Percentiles rank a stretch among this genome's conserved stretches.
Conservation (phyloP, 2,888 invertebrate species). For the Eustalomyia histrio region DNA sequence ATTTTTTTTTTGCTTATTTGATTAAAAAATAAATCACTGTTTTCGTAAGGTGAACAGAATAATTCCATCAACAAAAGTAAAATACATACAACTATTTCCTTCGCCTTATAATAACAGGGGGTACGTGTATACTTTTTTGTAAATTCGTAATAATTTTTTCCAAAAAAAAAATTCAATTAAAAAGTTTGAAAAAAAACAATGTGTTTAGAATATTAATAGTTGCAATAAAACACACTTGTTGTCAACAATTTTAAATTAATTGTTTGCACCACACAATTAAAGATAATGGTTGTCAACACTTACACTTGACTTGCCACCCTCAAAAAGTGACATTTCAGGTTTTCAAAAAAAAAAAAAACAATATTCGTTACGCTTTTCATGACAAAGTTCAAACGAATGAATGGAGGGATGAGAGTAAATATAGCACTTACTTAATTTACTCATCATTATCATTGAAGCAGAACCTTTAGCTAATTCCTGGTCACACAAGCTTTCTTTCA, state of each 20-base stretch:
- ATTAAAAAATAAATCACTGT: no score
- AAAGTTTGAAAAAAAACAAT: slow-evolving; percentile 2
- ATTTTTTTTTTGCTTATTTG: no score
- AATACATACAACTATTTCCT: no score
- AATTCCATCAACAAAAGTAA: no score
- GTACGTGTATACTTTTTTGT: no score
- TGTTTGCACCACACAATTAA: slow-evolving; percentile 65
- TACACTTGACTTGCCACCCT: slow-evolving; percentile 63
- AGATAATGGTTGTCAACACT: slow-evolving; percentile 64
- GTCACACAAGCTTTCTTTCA: neutral
- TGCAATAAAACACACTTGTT: slow-evolving; percentile 62
- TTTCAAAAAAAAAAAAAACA: slow-evolving; percentile 28
- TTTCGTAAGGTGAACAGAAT: no score
- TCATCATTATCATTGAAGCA: slow-evolving; percentile 62
- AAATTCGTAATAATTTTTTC: neutral
- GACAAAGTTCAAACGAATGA: slow-evolving; percentile 12
- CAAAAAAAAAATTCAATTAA: neutral
- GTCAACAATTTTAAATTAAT: slow-evolving; percentile 58
- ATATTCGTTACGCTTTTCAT: slow-evolving; percentile 50
- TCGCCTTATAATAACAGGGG: no score
- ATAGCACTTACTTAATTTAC: slow-evolving; percentile 47
- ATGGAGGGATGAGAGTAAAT: slow-evolving; percentile 5
- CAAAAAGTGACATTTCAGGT: slow-evolving; percentile 33
- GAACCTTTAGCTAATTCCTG: slow-evolving; percentile 42
- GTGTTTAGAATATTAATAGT: slow-evolving; percentile 50